phyloP scores from a whole-genome alignment of 2,797 vertebrate genomes.

The Coccyzus lansbergi region DNA sequence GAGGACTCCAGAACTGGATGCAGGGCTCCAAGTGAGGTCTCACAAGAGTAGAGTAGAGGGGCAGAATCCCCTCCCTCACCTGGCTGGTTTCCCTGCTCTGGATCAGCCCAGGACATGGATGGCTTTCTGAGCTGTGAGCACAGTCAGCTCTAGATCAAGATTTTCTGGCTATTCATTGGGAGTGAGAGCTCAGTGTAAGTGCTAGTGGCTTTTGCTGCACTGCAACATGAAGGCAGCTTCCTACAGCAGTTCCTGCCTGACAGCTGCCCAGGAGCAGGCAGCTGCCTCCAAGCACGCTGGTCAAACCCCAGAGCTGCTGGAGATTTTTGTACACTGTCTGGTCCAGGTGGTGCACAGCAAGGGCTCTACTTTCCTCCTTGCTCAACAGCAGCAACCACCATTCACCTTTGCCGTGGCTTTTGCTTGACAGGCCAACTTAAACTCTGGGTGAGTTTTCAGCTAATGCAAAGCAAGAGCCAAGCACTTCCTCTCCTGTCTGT shows the following conservation, averaged over 20 bases:
- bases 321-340: rapidly evolving
- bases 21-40: no score
- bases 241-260: not conserved
- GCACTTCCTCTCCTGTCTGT: not conserved
- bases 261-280: not conserved
- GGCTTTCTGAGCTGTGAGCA: no score
- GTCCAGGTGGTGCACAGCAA: not conserved
- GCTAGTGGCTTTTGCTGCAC: not conserved
- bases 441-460: not conserved
- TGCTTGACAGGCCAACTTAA: not conserved
- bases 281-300: not conserved
- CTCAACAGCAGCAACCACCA: not conserved
- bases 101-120: no score
- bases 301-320: not conserved
- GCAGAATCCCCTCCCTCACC: no score
- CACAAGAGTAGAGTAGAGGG: no score
- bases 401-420: not conserved
- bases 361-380: not conserved
- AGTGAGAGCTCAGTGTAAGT: rapidly evolving
- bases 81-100: no score
- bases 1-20: no score
- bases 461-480: not conserved
- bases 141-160: not conserved
- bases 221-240: not conserved
- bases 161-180: not conserved